Base-by-base conservation (phyloP, 2,888 invertebrate species). In the Dugesia japonica region DNA sequence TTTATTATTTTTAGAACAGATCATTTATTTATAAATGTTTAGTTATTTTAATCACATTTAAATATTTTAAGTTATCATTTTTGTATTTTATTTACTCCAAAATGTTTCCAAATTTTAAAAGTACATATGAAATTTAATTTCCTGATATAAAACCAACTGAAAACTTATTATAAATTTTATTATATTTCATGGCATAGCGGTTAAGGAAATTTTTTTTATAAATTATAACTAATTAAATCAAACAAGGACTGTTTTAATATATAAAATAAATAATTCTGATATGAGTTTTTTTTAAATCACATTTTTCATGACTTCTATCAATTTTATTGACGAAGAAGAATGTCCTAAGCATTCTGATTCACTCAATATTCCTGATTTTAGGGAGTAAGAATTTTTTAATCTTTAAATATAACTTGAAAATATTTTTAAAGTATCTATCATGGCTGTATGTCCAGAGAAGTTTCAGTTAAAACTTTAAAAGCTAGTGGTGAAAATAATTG, bases 271-370 rank as follows among this genome's bases (percentile, higher is more conserved):
- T 56, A 56, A 20, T 56, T 56, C 9, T 56, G 20, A n/a, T 20
- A 56, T 56, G 56, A 56, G 9, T 56, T 20, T 56, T 4, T 20
- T 56, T 56, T 56, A 23, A 56, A 56, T 56, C 7, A 1, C n/a
- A 4, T 20, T 56, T 56, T 56, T 56, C 56, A 56, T 56, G 56
- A 56, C 56, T 9, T 56, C 56, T 56, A 56, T 56, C 17, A 56
- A 56, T 56, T 56, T 56, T 23, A 56, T 56, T 23, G 56, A 56
- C 23, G 56, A 56, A 56, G 56, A 56, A 56, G 56, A 56, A 56
- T 56, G 56, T 56, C 56, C 56, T 4, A 56, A 56, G 23, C 56
- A 56, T 23, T n/a, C 56, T 23, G 56, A 56, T 56, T 13, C 4
- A 4, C 20, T 56, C 20, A 23, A 56, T 23, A 56, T 56, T 13